Percentiles rank a stretch among this genome's conserved stretches.
Conservation (phyloP, 2,888 invertebrate species). For the Congeria kusceri region DNA sequence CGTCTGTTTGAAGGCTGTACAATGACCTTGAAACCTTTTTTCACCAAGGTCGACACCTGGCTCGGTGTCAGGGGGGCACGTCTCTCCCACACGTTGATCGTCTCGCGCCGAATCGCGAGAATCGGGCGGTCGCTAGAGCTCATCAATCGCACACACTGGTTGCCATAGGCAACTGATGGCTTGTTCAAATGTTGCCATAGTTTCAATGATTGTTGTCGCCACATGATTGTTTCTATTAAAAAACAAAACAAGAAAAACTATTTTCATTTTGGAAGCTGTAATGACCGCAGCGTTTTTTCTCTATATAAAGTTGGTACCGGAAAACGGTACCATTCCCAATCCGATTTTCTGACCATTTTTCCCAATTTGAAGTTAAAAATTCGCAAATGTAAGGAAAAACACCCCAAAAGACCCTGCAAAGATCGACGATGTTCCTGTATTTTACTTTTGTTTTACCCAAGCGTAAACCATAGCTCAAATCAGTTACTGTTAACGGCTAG, state of each 20-base stretch:
- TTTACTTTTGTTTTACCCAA: no score
- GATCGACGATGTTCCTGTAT: no score
- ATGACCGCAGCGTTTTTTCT: no score
- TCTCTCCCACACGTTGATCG: slow-evolving; percentile 88
- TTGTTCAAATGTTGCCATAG: slow-evolving; percentile 49
- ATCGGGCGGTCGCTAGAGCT: slow-evolving; percentile 43
- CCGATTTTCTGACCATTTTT: no score
- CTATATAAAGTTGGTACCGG: no score
- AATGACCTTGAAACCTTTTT: slow-evolving; percentile 95
- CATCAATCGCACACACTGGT: slow-evolving; percentile 43
- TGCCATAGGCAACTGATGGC: slow-evolving; percentile 27
- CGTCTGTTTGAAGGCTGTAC: slow-evolving; percentile 99
- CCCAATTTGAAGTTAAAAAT: no score
- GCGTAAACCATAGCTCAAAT: no score
- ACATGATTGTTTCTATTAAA: slow-evolving; percentile 33
- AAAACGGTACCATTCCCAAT: no score
- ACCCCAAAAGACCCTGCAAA: no score
- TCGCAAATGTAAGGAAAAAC: no score
- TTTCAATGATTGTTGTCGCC: slow-evolving; percentile 56
- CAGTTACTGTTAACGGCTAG: no score
- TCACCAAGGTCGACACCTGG: slow-evolving; percentile 95
- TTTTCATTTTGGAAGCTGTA: no score
- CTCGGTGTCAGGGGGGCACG: slow-evolving; percentile 97
- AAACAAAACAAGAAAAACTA: neutral
- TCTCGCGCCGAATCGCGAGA: slow-evolving; percentile 86